Percentiles rank a stretch among this genome's conserved stretches.
These are phyloP conservation scores for Pithys albifrons DNA, from an alignment of 2,113 vertebrate genomes.

Conservation along the genomic window DNA sequence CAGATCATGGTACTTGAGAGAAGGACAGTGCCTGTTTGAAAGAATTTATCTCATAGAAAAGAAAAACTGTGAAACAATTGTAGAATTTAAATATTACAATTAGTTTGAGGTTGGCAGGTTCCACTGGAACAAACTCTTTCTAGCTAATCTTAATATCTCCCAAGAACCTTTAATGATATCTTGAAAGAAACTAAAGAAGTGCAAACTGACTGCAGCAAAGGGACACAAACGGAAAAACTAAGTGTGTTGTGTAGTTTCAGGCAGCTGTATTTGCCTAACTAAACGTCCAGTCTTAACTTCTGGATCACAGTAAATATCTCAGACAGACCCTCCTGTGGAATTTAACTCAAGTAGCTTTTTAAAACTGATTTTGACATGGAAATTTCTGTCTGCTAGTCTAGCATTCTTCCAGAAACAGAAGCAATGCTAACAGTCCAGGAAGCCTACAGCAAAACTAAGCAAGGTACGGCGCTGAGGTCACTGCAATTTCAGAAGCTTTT, in stretches of 20 bases:
- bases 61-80: conserved; percentile 42
- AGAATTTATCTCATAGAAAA: neutral
- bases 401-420: conserved; percentile 4
- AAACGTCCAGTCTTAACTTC: conserved; percentile 50
- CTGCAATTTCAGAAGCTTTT: neutral
- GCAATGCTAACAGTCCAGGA: conserved; percentile 27
- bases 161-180: conserved; percentile 48
- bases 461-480: neutral
- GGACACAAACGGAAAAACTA: conserved; percentile 51
- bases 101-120: conserved; percentile 46
- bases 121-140: conserved; percentile 57
- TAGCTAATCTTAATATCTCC: conserved; percentile 49
- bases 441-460: neutral
- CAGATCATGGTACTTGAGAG: conserved; percentile 1
- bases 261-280: conserved; percentile 43
- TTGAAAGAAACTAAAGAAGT: conserved; percentile 67
- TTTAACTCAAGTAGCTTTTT: conserved; percentile 30
- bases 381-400: neutral
- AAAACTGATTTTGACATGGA: conserved; percentile 22
- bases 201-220: conserved; percentile 47
- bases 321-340: conserved; percentile 13
- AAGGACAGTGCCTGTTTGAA: neutral
- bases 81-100: conserved; percentile 28
- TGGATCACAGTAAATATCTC: conserved; percentile 15
- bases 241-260: conserved; percentile 19